Evolutionary conservation across 1,140 invertebrate species (phyloP).

Genomic region (Mactra quadrangularis): DNA sequence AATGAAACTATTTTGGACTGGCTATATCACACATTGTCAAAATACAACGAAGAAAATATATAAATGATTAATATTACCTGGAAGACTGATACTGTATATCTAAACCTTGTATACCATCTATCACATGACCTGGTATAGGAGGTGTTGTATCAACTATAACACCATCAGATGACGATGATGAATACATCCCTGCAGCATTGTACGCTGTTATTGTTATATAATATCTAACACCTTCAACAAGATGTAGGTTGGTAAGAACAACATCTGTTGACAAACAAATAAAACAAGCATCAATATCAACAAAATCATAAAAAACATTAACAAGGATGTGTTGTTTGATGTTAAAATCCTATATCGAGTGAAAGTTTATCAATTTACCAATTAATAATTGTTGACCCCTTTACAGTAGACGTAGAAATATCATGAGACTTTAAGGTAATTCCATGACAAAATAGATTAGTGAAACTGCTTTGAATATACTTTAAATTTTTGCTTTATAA

Average conservation of each 20-base stretch:
- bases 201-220: constrained; percentile 22
- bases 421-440: not conserved
- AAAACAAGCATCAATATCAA: not conserved
- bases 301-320: not conserved
- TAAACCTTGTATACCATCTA: not conserved
- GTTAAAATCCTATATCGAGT: not conserved
- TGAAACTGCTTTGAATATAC: too few relatives aligned
- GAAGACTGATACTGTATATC: constrained; percentile 25
- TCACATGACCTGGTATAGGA: not conserved
- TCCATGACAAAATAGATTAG: too few relatives aligned
- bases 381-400: not conserved
- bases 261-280: constrained; percentile 5
- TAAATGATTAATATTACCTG: not conserved
- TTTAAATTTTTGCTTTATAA: too few relatives aligned
- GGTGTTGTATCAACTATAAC: not conserved
- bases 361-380: too few relatives aligned
- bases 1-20: too few relatives aligned
- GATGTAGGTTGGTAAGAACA: not conserved
- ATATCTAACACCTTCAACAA: not conserved
- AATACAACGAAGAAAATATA: not conserved
- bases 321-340: not conserved
- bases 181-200: constrained; percentile 25
- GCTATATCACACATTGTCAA: too few relatives aligned
- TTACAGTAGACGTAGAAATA: not conserved
- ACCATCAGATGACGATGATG: constrained; percentile 15